Evolutionary conservation across 2,113 vertebrate genomes (phyloP), one percentile per base, ranked within the genome.

Genomic region (Zingel zingel): DNA sequence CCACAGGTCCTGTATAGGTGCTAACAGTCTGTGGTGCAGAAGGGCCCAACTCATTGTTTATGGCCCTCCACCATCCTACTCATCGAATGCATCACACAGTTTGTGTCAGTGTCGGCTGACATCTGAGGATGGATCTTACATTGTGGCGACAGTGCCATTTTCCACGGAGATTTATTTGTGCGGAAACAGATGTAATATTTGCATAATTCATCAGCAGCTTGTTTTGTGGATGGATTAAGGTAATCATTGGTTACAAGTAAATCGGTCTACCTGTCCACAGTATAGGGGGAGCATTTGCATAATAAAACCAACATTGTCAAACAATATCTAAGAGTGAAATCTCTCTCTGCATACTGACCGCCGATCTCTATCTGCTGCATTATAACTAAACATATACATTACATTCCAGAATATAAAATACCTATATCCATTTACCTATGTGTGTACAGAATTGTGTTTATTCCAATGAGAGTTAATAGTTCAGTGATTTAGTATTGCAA

Each of bases 181-280:
- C 47, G 33, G 62, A 85, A 93, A 90, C 87, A 89, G 80, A 90
- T 92, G 87, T 84, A 83, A 43, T 67, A 89, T 92, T 92, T 93
- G 90, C 91, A 94, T 93, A 92, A 92, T 94, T 94, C 86, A 93
- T 91, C 78, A 81, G 77, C 53, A 62, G 62, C 78, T 86, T 82
- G 83, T 87, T 90, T 86, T 88, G 80, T 82, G 62, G 81, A 85
- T 84, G 71, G 77, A 87, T 88, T 88, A 87, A 77, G 47, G 79
- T 80, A 90, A 92, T 92, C 70, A 86, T 70, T 71, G 54, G 58
- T 68, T 89, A 89, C 81, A 86, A 59, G 68, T 86, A 82, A 85
- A 88, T 91, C 82, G 83, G 57, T 87, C 81, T 79, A 83, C 74
- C 68, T 84, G 66, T 66, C 50, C 64, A 59, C 23, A 51, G 57